phyloP scores from a whole-genome alignment of 1,140 invertebrate genomes.

The Cheumatopsyche charites region DNA sequence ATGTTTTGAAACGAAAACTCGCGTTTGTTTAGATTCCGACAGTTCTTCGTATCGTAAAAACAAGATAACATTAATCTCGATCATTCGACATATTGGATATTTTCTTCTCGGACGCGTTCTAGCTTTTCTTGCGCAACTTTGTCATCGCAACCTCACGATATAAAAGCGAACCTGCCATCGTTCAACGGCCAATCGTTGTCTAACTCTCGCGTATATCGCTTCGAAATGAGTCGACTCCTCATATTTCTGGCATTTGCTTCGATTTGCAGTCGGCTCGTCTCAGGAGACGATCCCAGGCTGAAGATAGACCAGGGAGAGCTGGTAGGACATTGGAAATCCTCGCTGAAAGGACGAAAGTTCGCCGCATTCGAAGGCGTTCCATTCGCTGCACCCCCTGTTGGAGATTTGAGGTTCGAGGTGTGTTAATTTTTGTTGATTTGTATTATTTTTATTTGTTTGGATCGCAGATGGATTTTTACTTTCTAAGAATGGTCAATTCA shows the following conservation, averaged over 20 bases:
- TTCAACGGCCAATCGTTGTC: too few relatives aligned
- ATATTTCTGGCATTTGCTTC: too few relatives aligned
- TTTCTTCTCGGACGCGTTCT: too few relatives aligned
- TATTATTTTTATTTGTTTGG: too few relatives aligned
- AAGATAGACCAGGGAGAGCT: constrained; percentile 43
- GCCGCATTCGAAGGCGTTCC: constrained; percentile 46
- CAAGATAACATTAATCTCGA: too few relatives aligned
- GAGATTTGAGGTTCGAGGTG: constrained; percentile 44
- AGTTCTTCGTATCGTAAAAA: too few relatives aligned
- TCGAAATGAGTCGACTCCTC: background rate
- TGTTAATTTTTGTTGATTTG: background rate
- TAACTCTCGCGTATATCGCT: too few relatives aligned
- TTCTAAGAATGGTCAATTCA: too few relatives aligned
- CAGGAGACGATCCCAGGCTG: constrained; percentile 22
- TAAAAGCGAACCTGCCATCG: background rate
- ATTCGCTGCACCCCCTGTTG: constrained; percentile 44
- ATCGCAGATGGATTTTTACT: too few relatives aligned
- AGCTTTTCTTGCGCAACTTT: background rate
- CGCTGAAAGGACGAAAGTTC: constrained; percentile 36
- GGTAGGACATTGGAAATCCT: constrained; percentile 39
- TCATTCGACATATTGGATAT: too few relatives aligned
- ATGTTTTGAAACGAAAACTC: too few relatives aligned
- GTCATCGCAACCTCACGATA: background rate
- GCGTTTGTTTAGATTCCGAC: too few relatives aligned
- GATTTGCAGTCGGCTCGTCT: background rate